Conservation (phyloP, 2,888 invertebrate species). For the Drosophila sordidula region DNA sequence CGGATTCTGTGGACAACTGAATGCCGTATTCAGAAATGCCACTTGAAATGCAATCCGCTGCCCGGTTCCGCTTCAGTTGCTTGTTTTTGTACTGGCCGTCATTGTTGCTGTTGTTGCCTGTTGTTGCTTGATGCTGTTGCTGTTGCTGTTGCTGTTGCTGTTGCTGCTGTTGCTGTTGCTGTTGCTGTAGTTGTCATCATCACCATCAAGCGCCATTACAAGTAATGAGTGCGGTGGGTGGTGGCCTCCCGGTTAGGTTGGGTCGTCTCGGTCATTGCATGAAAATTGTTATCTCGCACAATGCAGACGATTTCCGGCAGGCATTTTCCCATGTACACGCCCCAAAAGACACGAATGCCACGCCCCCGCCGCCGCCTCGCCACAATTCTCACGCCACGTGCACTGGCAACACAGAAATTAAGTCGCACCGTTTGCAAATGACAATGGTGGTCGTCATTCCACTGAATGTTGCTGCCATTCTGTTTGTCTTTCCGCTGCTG, state of each 20-base stretch:
- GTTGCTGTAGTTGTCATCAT: slow-evolving; percentile 65
- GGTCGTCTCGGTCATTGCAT: slow-evolving; percentile 70
- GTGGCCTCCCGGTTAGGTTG: slow-evolving; percentile 7
- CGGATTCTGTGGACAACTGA: slow-evolving; percentile 33
- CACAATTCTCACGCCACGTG: background rate
- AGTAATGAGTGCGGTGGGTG: slow-evolving; percentile 72
- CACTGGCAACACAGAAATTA: slow-evolving; percentile 59
- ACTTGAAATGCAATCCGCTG: slow-evolving; percentile 68
- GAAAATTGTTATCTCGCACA: slow-evolving; percentile 81
- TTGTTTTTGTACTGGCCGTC: slow-evolving; percentile 33
- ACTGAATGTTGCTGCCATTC: slow-evolving; percentile 18
- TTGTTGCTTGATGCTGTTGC: slow-evolving; percentile 7
- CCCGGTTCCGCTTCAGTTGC: slow-evolving; percentile 48
- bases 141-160: slow-evolving; percentile 31
- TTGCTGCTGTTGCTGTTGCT: slow-evolving; percentile 25
- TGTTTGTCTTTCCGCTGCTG: slow-evolving; percentile 38
- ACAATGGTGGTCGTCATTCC: slow-evolving; percentile 44
- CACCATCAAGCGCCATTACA: slow-evolving; percentile 79
- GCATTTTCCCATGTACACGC: slow-evolving; percentile 52
- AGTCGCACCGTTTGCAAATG: slow-evolving; percentile 71
- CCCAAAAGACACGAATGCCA: slow-evolving; percentile 30
- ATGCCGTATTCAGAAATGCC: slow-evolving; percentile 69
- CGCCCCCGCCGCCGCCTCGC: background rate
- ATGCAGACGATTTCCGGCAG: slow-evolving; percentile 80
- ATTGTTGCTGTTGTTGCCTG: slow-evolving; percentile 22